Conservation (phyloP, 2,797 vertebrate species). For the Gallirallus australis region DNA sequence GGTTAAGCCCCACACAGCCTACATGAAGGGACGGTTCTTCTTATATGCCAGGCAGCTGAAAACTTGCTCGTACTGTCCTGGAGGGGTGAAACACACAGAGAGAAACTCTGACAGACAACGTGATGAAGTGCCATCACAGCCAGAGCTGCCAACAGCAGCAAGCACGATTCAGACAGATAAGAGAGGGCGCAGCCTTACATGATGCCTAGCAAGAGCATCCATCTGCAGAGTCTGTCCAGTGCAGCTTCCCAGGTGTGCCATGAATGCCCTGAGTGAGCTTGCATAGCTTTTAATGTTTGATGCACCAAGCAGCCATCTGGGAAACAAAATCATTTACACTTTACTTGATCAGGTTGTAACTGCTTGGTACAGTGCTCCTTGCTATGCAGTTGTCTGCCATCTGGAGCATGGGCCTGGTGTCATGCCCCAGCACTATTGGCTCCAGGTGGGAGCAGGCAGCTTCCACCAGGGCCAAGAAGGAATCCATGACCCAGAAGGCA, state of each 20-base stretch:
- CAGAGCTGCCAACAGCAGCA: neutral
- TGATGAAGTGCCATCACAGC: rapidly evolving
- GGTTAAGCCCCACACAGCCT: neutral
- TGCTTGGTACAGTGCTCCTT: neutral
- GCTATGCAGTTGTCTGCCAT: neutral
- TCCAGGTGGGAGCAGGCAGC: neutral
- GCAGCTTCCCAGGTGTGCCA: neutral
- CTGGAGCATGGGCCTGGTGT: neutral
- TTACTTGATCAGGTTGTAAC: neutral
- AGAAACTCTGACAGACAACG: neutral
- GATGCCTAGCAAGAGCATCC: neutral
- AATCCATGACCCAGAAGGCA: neutral
- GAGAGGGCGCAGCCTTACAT: neutral
- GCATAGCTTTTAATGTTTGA: neutral
- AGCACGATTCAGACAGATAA: neutral
- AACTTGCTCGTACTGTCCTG: neutral
- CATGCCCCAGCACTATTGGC: rapidly evolving
- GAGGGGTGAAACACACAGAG: neutral
- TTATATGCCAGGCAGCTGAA: neutral
- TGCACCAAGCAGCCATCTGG: neutral
- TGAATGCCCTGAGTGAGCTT: neutral
- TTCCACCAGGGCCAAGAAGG: neutral
- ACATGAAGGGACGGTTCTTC: neutral
- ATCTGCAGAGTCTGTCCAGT: neutral
- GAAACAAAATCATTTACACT: neutral